Evolutionary conservation across 2,797 vertebrate species (phyloP).

Genomic region (Semaprochilodus insignis): DNA sequence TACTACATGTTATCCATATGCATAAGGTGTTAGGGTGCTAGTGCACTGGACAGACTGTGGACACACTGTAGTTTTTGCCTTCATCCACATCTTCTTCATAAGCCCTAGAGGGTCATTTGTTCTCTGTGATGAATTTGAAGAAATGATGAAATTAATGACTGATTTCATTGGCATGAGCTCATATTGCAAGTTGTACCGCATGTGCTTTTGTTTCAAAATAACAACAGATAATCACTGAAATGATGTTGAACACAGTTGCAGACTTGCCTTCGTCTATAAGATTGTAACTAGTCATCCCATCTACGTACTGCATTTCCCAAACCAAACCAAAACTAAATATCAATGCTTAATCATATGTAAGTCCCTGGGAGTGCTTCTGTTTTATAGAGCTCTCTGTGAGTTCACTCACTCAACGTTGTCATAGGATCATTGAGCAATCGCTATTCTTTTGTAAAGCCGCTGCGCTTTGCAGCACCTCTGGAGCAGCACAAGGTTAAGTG

Average conservation of each 20-base stretch:
- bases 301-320: too few species aligned
- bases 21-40: too few species aligned
- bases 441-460: constrained; percentile 12
- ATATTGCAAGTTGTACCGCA: too few species aligned
- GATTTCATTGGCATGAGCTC: not conserved
- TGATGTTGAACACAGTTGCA: not conserved
- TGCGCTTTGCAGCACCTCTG: constrained; percentile 3
- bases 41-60: not conserved
- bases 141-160: not conserved
- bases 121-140: not conserved
- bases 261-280: not conserved
- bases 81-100: not conserved
- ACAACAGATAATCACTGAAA: not conserved
- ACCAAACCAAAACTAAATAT: too few species aligned
- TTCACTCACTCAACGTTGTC: too few species aligned
- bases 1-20: too few species aligned
- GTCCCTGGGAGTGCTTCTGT: not conserved
- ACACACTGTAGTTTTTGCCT: not conserved
- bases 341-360: too few species aligned
- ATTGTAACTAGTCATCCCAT: too few species aligned
- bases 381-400: not conserved
- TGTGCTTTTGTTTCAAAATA: not conserved
- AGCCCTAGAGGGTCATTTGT: not conserved
- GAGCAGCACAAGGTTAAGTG: not conserved
- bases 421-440: not conserved